phyloP scores from a whole-genome alignment of 2,888 invertebrate genomes.

The Coenonympha glycerion region DNA sequence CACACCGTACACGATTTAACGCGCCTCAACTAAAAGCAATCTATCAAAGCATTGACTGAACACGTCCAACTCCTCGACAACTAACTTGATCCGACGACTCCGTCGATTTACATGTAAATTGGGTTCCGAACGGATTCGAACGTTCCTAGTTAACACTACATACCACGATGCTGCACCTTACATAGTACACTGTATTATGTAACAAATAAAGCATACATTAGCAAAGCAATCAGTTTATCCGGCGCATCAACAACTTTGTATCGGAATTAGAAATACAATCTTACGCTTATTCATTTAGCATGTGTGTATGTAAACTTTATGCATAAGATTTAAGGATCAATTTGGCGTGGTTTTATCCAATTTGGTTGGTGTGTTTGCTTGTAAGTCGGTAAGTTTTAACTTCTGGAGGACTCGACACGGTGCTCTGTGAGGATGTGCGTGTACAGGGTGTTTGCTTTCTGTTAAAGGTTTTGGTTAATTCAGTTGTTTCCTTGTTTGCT shows the following conservation, averaged over 20 bases:
- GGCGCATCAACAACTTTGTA: constrained; percentile 18
- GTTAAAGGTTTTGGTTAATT: constrained; percentile 18
- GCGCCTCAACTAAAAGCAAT: constrained; percentile 23
- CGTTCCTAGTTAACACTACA: constrained; percentile 55
- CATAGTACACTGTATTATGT: constrained; percentile 7
- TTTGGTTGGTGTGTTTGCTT: constrained; percentile 13
- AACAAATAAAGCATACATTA: constrained; percentile 15
- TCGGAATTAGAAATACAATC: constrained; percentile 29
- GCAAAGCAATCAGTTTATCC: neutral
- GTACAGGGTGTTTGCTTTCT: constrained; percentile 20
- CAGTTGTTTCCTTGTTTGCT: constrained; percentile 17
- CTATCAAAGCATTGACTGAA: constrained; percentile 24
- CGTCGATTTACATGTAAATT: constrained; percentile 70
- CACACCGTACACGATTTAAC: no score
- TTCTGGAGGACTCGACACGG: constrained; percentile 23
- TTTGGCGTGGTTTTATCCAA: constrained; percentile 4
- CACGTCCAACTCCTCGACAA: constrained; percentile 42
- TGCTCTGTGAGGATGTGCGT: constrained; percentile 18
- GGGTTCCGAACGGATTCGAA: constrained; percentile 62
- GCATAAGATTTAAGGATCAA: constrained; percentile 17
- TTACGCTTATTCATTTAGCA: neutral
- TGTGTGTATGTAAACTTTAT: constrained; percentile 14
- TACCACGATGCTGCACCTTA: constrained; percentile 8
- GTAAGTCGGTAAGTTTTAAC: constrained; percentile 24
- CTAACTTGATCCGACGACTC: constrained; percentile 64